Conservation (phyloP, 2,113 vertebrate species). For the Acrocephalus arundinaceus region DNA sequence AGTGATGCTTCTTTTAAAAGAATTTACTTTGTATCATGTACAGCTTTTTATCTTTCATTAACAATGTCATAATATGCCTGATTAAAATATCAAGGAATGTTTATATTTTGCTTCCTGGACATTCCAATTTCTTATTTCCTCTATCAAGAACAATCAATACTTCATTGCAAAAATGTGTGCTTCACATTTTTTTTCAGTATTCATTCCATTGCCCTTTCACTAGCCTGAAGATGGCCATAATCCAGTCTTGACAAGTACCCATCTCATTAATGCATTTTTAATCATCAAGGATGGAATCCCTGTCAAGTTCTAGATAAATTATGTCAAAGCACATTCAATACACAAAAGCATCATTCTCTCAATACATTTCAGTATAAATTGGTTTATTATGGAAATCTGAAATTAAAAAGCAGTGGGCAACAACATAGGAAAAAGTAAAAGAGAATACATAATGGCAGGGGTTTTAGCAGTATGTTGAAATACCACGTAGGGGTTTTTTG, state of each 20-base stretch:
- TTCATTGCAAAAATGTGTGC: slow-evolving; percentile 25
- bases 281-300: slow-evolving; percentile 68
- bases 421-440: background rate
- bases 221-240: slow-evolving; percentile 23
- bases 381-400: slow-evolving; percentile 30
- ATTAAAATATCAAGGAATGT: background rate
- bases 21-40: background rate
- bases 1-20: background rate
- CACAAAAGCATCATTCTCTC: slow-evolving; percentile 8
- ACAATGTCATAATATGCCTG: rapidly evolving
- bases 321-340: slow-evolving; percentile 63
- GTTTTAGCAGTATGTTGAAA: background rate
- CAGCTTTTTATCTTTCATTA: background rate
- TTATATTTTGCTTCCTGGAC: background rate
- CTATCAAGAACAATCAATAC: slow-evolving; percentile 26
- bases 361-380: slow-evolving; percentile 21
- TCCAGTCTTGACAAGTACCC: slow-evolving; percentile 68
- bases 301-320: slow-evolving; percentile 64
- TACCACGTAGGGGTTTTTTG: rapidly evolving
- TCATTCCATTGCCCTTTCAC: slow-evolving; percentile 41
- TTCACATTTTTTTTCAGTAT: slow-evolving; percentile 1
- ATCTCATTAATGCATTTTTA: slow-evolving; percentile 73
- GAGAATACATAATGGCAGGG: background rate
- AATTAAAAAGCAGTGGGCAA: background rate
- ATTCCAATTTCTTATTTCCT: background rate